Conservation (phyloP, 2,888 invertebrate genomes). For the Drosophila leonis region DNA sequence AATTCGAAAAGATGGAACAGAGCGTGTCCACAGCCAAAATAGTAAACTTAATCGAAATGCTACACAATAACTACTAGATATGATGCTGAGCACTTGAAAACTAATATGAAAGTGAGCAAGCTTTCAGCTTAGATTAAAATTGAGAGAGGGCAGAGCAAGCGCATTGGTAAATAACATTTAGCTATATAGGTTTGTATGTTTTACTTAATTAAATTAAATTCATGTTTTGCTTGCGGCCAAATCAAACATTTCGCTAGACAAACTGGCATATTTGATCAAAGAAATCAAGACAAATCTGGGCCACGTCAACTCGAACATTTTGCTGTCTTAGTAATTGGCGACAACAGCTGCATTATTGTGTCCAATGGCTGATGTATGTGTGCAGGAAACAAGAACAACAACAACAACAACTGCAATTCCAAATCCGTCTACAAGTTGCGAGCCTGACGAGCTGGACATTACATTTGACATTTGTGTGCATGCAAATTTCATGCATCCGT, state of each 20-base stretch:
- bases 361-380: conserved; percentile 16
- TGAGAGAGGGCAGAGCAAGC: background rate
- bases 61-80: background rate
- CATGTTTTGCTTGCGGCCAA: background rate
- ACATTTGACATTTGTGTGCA: conserved; percentile 39
- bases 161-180: background rate
- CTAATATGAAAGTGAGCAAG: background rate
- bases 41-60: conserved; percentile 13
- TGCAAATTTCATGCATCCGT: conserved; percentile 65
- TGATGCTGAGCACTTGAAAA: background rate
- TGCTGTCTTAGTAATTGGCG: conserved; percentile 38
- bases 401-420: conserved; percentile 1
- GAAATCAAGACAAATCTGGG: conserved; percentile 11
- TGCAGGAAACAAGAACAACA: conserved; percentile 33
- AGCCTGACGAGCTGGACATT: conserved; percentile 3
- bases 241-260: conserved; percentile 1
- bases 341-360: conserved; percentile 40
- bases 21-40: background rate
- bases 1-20: conserved; percentile 19
- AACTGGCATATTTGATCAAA: conserved; percentile 13
- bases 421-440: conserved; percentile 14
- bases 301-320: conserved; percentile 24
- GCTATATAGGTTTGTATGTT: background rate
- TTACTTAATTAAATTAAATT: background rate
- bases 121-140: background rate